A percentile compares a stretch with the other conserved stretches of the same genome.
phyloP scores from a whole-genome alignment of 2,113 vertebrate species.

The Phalacrocorax pelagicus region DNA sequence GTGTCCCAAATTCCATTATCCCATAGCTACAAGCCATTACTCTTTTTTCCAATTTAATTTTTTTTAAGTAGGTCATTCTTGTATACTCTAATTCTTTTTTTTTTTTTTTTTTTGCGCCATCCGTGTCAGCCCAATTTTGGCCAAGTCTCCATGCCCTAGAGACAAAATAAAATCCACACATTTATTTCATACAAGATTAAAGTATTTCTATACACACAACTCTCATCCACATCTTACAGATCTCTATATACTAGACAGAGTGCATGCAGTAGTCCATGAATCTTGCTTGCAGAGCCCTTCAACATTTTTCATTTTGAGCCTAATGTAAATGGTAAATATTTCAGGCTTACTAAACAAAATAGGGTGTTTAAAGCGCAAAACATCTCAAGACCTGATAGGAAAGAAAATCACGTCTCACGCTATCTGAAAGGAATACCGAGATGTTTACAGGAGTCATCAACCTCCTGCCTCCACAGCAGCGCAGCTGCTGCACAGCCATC shows the following conservation, averaged over 20 bases:
- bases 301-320: background rate
- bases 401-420: background rate
- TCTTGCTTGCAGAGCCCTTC: background rate
- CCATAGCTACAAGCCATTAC: slow-evolving; percentile 73
- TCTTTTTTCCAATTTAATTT: slow-evolving; percentile 74
- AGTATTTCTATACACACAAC: background rate
- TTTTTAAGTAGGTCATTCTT: slow-evolving; percentile 75
- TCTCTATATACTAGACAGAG: background rate
- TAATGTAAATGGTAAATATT: background rate
- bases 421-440: background rate
- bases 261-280: background rate
- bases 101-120: slow-evolving; percentile 21
- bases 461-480: background rate
- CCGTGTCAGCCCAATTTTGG: slow-evolving; percentile 46
- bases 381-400: background rate
- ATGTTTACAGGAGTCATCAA: background rate
- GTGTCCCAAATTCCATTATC: slow-evolving; percentile 73
- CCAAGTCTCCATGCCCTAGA: background rate
- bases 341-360: background rate
- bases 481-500: background rate
- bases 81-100: background rate
- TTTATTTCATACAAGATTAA: slow-evolving; percentile 6
- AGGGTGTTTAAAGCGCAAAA: background rate
- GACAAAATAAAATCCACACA: background rate
- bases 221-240: background rate